These are phyloP conservation scores for Microctenopoma lineatum DNA, from an alignment of 2,797 vertebrate species.

Conservation along the genomic window DNA sequence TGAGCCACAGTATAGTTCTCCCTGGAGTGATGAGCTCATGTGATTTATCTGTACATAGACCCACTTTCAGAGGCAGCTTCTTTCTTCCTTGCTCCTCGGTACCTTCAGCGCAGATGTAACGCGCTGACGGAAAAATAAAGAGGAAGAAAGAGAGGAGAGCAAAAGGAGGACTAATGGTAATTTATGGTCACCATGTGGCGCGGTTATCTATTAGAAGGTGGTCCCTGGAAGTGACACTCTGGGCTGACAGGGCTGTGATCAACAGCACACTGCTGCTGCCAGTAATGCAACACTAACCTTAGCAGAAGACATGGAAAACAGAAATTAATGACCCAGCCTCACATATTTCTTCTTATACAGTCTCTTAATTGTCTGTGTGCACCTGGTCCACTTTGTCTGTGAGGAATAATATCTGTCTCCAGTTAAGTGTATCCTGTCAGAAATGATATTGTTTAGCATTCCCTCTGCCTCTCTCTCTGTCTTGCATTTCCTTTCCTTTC, in stretches of 20 bases:
- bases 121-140: conserved; percentile 32
- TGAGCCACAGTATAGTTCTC: conserved; percentile 42
- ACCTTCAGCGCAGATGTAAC: conserved; percentile 39
- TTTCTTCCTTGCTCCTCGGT: conserved; percentile 5
- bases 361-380: conserved; percentile 33
- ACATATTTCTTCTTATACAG: conserved; percentile 5
- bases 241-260: conserved; percentile 79
- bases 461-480: conserved; percentile 17
- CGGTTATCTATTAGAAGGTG: conserved; percentile 66
- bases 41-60: conserved; percentile 55
- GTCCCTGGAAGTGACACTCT: conserved; percentile 67
- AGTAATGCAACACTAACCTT: conserved; percentile 62
- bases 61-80: conserved; percentile 35
- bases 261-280: conserved; percentile 50
- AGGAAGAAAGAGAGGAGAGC: conserved; percentile 18
- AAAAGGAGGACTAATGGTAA: conserved; percentile 47
- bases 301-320: conserved; percentile 58
- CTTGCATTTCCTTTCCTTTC: no score
- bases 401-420: conserved; percentile 38
- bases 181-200: conserved; percentile 61
- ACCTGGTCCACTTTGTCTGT: conserved; percentile 20
- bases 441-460: conserved; percentile 22
- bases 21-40: conserved; percentile 63
- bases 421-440: conserved; percentile 29
- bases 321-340: conserved; percentile 42